These are phyloP conservation scores for Meda fulgida DNA, from an alignment of 2,797 vertebrate species.

Conservation along the genomic window DNA sequence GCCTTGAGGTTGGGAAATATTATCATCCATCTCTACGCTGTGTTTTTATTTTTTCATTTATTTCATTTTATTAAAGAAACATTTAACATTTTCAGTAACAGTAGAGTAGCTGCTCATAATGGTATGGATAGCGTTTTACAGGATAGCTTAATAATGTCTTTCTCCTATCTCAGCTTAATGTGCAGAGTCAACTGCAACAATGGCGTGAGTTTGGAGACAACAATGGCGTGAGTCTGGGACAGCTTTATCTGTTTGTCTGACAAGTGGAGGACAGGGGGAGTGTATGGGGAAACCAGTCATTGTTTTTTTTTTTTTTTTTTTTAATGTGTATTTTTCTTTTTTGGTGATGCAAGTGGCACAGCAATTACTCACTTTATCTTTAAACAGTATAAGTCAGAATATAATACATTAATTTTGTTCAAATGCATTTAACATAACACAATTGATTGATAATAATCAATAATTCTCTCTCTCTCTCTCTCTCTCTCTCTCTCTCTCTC, in stretches of 20 bases:
- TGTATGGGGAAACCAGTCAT: not conserved
- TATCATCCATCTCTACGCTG: not conserved
- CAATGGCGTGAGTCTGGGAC: slow-evolving; percentile 18
- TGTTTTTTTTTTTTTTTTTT: no score
- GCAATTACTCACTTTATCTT: not conserved
- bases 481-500: slow-evolving; percentile 49
- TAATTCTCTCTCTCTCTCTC: not conserved
- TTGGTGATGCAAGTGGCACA: not conserved
- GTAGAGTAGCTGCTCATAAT: not conserved
- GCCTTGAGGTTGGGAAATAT: not conserved
- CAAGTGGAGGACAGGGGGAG: not conserved
- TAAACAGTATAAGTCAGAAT: not conserved
- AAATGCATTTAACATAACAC: not conserved
- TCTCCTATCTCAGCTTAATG: slow-evolving; percentile 12
- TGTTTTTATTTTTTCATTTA: not conserved
- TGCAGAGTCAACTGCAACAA: slow-evolving; percentile 7
- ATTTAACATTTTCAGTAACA: not conserved
- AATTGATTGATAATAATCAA: not conserved
- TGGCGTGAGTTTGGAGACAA: slow-evolving; percentile 22
- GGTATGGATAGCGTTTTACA: not conserved
- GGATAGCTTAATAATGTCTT: not conserved
- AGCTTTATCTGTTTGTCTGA: slow-evolving; percentile 12
- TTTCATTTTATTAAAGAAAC: not conserved
- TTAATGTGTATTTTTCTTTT: not conserved
- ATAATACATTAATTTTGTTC: not conserved